Base-by-base conservation (phyloP, 2,113 vertebrate genomes). In the Tychaedon coryphoeus region DNA sequence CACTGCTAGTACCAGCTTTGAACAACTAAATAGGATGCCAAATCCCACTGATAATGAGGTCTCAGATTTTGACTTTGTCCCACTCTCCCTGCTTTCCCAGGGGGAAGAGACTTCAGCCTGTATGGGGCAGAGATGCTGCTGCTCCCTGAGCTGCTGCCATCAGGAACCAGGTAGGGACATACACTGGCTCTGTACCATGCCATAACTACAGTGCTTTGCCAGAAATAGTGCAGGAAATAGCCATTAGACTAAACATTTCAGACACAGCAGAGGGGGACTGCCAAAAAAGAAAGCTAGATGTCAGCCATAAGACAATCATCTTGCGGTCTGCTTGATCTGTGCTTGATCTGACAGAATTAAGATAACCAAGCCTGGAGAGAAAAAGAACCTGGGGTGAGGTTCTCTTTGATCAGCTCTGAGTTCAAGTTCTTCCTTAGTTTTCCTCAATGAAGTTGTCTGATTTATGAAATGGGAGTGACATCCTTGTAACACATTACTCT, bases 401-500 rank as follows among this genome's bases (percentile, higher is more conserved):
- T 73, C 50, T 83, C n/a, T 31, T 65, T 56, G 28, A 72, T 86
- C 48, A 72, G 19, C 19, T 74, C 38, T 17, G 3, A 50, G 60
- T 91, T 94, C 62, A 83, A 91, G 61, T 45, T 56, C 29, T 58
- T 69, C n/a, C 28, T 53, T 23, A 57, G 8, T 51, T 29, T 58
- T 79, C 24, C 5, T 4, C 22, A 36, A 8, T 40, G n/a, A 43
- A 79, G 8, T 42, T 78, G 50, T 51, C 45, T 72, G 40, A 83
- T 86, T 90, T 86, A 75, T 58, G 25, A 77, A 90, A 51, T 45
- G 48, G 26, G 22, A 89, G 12, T 9, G 6, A 85, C 93, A 89
- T 43, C n/a, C 14, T 77, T 83, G 1, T 33, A 76, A 40, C 0
- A 0, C 2, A 1, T 38, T 86, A 71, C 14, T 78, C 36, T 48